Evolutionary conservation across 2,888 invertebrate genomes (phyloP).

Genomic region (Embidobia sp.): DNA sequence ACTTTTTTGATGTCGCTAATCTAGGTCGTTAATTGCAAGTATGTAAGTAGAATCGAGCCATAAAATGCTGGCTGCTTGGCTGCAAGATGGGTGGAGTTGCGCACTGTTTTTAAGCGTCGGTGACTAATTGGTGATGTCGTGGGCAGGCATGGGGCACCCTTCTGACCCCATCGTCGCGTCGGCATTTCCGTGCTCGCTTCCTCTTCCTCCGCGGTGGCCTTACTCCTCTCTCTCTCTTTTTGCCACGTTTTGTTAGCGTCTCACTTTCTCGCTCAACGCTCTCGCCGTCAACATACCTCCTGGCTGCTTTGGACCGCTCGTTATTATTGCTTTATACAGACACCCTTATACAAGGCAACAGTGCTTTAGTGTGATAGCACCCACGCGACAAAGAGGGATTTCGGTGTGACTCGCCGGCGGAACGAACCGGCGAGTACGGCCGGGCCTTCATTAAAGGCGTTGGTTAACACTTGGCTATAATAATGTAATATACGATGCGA

Average conservation of each 20-base stretch:
- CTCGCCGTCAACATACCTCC: conserved; percentile 39
- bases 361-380: conserved; percentile 33
- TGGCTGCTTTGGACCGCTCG: conserved; percentile 66
- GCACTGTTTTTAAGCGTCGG: conserved; percentile 80
- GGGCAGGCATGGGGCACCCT: conserved; percentile 80
- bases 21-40: conserved; percentile 62
- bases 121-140: conserved; percentile 81
- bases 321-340: conserved; percentile 71
- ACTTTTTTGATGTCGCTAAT: conserved; percentile 52
- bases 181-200: conserved; percentile 55
- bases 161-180: conserved; percentile 64
- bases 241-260: conserved; percentile 60
- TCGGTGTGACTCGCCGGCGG: conserved; percentile 7
- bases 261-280: conserved; percentile 33
- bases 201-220: conserved; percentile 44
- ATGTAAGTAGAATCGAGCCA: conserved; percentile 66
- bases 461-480: conserved; percentile 74
- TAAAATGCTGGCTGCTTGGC: conserved; percentile 72
- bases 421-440: conserved; percentile 38
- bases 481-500: conserved; percentile 69
- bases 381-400: conserved; percentile 43
- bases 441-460: conserved; percentile 72
- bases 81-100: conserved; percentile 74
- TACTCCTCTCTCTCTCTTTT: neutral
- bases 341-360: conserved; percentile 49